Evolutionary conservation across 35 echinoderm and acorn worm genomes (phyloP).

Genomic region (Lytechinus pictus): DNA sequence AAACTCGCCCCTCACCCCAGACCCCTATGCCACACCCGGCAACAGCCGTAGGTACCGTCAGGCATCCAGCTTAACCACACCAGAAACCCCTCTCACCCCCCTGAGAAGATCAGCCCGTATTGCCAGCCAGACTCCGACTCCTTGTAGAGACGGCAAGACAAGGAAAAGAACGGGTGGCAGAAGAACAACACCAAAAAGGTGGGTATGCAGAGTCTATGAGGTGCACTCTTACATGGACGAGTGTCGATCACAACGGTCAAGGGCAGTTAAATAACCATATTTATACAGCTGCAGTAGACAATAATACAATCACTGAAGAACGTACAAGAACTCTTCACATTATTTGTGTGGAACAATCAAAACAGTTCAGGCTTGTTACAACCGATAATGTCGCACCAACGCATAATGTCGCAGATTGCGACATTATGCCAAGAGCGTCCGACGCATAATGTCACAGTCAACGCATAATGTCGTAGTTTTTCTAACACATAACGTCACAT

Average conservation of each 20-base stretch:
- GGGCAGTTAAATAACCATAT: no score
- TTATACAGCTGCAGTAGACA: no score
- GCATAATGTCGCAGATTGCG: no score
- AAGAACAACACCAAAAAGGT: conserved; percentile 48
- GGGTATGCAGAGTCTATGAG: neutral
- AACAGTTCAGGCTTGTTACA: neutral
- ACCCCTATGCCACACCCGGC: conserved; percentile 20
- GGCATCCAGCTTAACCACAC: neutral
- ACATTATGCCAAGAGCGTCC: no score
- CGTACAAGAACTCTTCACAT: no score
- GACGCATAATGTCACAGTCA: no score
- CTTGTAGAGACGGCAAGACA: neutral
- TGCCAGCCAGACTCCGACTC: conserved; percentile 29
- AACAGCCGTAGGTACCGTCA: neutral
- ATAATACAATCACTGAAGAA: no score
- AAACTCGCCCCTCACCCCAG: conserved; percentile 27
- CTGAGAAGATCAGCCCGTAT: conserved; percentile 37
- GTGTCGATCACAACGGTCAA: no score
- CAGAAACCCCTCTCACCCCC: conserved; percentile 1
- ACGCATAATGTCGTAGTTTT: no score
- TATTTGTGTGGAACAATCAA: neutral
- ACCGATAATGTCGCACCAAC: no score
- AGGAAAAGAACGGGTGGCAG: neutral
- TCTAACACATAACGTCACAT: no score
- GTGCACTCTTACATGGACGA: no score